Conservation (phyloP, 1,140 invertebrate genomes). For the Ostrea denselamellosa region DNA sequence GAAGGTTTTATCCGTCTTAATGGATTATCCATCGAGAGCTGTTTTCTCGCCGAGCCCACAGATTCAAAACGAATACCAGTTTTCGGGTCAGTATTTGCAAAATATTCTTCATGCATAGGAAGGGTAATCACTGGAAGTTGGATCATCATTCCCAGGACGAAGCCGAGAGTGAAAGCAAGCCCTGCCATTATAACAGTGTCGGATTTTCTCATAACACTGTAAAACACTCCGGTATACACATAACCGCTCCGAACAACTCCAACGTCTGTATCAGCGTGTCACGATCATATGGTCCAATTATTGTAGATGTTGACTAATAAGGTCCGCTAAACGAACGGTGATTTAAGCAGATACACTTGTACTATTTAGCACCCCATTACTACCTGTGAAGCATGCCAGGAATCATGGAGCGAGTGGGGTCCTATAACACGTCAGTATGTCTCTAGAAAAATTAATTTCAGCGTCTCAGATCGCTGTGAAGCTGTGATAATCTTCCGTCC, state of each 20-base stretch:
- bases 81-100: conserved; percentile 23
- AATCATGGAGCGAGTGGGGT: neutral
- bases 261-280: neutral
- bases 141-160: conserved; percentile 72
- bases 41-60: conserved; percentile 50
- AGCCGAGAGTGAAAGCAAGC: conserved; percentile 72
- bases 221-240: neutral
- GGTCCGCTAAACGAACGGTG: neutral
- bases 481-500: neutral
- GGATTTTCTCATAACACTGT: conserved; percentile 63
- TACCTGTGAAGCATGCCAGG: neutral
- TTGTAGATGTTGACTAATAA: neutral
- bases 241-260: neutral
- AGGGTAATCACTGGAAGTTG: conserved; percentile 70
- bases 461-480: neutral
- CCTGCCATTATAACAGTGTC: conserved; percentile 70
- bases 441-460: neutral
- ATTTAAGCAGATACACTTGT: neutral
- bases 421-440: neutral
- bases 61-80: conserved; percentile 27
- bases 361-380: conserved; percentile 8
- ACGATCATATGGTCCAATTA: neutral
- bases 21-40: conserved; percentile 54
- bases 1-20: conserved; percentile 57
- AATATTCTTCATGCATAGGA: conserved; percentile 50